Percentiles rank a stretch among this genome's conserved stretches.
phyloP scores from a whole-genome alignment of 2,113 vertebrate species.

The Pimephales promelas region DNA sequence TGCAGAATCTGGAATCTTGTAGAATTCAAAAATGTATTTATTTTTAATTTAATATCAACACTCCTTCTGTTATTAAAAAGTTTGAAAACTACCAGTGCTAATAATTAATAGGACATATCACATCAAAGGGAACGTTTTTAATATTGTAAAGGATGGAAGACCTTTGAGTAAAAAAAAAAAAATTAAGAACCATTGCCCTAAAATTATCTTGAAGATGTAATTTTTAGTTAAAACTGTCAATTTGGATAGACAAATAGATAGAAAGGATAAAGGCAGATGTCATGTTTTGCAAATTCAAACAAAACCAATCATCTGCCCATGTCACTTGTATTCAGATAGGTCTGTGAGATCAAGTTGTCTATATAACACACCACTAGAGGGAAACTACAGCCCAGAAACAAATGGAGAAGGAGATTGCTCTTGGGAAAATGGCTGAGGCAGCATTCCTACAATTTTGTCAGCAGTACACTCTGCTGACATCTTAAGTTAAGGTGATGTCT shows the following conservation, averaged over 20 bases:
- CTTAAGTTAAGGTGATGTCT: background rate
- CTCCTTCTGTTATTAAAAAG: background rate
- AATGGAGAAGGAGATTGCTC: background rate
- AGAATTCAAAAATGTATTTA: no score
- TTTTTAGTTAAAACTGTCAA: background rate
- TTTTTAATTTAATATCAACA: background rate
- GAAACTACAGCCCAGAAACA: background rate
- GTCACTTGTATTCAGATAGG: no score
- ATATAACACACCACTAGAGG: slow-evolving; percentile 23
- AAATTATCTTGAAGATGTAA: background rate
- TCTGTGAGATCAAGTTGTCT: background rate
- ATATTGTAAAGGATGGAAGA: no score
- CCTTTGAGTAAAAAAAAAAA: no score
- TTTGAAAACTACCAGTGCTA: background rate
- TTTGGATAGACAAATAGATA: no score
- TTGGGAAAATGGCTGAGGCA: background rate
- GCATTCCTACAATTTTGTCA: background rate
- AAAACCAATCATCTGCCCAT: background rate
- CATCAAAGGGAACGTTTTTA: no score
- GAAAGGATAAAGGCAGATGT: background rate
- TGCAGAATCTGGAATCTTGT: no score
- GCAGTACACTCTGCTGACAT: background rate
- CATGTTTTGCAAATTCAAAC: background rate
- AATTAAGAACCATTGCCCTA: background rate
- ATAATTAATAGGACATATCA: background rate